These are phyloP conservation scores for Okapia johnstoni DNA, from an alignment of 2,113 vertebrate genomes.

Conservation along the genomic window DNA sequence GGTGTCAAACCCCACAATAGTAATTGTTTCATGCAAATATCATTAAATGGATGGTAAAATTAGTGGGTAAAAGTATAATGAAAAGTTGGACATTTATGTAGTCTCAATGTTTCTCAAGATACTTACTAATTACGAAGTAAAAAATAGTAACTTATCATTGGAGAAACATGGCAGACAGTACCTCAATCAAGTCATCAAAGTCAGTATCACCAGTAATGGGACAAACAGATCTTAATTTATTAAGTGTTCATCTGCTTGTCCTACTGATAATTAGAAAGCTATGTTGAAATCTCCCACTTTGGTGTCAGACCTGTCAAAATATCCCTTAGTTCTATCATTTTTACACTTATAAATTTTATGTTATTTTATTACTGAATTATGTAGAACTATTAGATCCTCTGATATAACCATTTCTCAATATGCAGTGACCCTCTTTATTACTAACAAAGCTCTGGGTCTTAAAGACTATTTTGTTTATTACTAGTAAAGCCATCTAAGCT, in stretches of 20 bases:
- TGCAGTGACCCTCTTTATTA: background rate
- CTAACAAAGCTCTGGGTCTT: background rate
- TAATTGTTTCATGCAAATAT: slow-evolving; percentile 7
- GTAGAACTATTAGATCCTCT: background rate
- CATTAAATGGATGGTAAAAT: background rate
- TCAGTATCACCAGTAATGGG: background rate
- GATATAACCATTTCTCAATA: background rate
- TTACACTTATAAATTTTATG: background rate
- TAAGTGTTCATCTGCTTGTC: background rate
- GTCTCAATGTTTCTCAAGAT: slow-evolving; percentile 3
- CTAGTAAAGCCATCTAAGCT: background rate
- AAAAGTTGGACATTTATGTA: background rate
- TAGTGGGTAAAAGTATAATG: background rate
- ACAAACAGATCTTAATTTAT: background rate
- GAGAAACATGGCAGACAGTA: background rate
- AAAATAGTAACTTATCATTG: background rate
- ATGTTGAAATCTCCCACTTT: background rate
- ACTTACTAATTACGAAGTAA: background rate
- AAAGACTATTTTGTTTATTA: background rate
- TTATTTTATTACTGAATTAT: background rate
- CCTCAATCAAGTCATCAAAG: background rate
- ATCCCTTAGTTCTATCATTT: background rate
- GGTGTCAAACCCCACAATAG: background rate
- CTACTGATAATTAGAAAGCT: background rate
- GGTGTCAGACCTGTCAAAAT: background rate